Evolutionary conservation across 2,888 invertebrate genomes (phyloP).

Genomic region (Xylota sylvarum): DNA sequence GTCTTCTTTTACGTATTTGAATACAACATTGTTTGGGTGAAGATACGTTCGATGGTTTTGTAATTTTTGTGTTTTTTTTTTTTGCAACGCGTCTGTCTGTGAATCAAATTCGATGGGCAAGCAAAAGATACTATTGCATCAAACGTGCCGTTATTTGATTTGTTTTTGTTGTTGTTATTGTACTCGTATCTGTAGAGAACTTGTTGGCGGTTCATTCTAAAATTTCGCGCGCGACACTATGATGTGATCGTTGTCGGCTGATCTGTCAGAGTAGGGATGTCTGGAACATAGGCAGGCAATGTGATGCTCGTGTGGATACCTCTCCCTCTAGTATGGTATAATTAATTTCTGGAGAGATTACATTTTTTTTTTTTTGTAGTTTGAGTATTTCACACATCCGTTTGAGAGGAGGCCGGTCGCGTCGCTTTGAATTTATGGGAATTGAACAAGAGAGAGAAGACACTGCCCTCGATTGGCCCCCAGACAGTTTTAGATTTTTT

Average conservation of each 20-base stretch:
- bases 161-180: slow-evolving; percentile 45
- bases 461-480: slow-evolving; percentile 70
- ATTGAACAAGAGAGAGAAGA: slow-evolving; percentile 45
- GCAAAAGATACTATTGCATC: slow-evolving; percentile 65
- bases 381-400: slow-evolving; percentile 64
- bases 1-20: slow-evolving; percentile 16
- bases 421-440: slow-evolving; percentile 68
- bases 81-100: slow-evolving; percentile 52
- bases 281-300: slow-evolving; percentile 24
- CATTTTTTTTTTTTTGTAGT: slow-evolving; percentile 19
- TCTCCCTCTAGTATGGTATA: slow-evolving; percentile 53
- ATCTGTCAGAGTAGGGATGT: slow-evolving; percentile 32
- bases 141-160: slow-evolving; percentile 75
- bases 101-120: slow-evolving; percentile 67
- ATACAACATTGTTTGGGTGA: slow-evolving; percentile 14
- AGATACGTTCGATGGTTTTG: neutral
- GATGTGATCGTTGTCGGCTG: slow-evolving; percentile 33
- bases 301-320: slow-evolving; percentile 20
- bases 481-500: slow-evolving; percentile 41
- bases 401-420: slow-evolving; percentile 56
- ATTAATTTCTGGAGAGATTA: slow-evolving; percentile 60
- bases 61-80: neutral
- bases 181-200: slow-evolving; percentile 5
- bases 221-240: slow-evolving; percentile 60
- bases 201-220: slow-evolving; percentile 64